Evolutionary conservation across 2,888 invertebrate species (phyloP), one percentile per base, ranked within the genome.

Genomic region (Limnephilus lunatus): DNA sequence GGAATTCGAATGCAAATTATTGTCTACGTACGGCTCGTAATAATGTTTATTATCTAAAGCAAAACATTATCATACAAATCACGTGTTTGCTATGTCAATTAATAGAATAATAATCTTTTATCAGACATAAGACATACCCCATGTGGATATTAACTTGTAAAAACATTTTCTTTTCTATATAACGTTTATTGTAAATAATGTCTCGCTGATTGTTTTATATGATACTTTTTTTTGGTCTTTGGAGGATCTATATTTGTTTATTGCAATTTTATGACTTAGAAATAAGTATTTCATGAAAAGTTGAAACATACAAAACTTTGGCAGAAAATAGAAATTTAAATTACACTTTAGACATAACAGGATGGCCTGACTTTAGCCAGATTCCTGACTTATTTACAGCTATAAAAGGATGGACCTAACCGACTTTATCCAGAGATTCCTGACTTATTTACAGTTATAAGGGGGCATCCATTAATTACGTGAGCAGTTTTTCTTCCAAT

Each of bases 1-100:
- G 88, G 53, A 88, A 88, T 88, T 88, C 15, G 32, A 30, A 88
- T 88, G 88, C 88, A 88, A 68, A 31, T 19, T 44, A 86, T 82
- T 68, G 68, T 68, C 68, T n/a, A 68, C 68, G 25, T 68, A 68
- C 68, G 68, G 68, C 9, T 68, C 68, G 68, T 68, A 9, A 68
- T 68, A n/a, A 68, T 68, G 9, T 68, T 68, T 68, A 68, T 68
- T 68, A 68, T 68, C 68, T n/a, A n/a, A 68, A 68, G 68, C 68
- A 68, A 68, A 68, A 68, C 68, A 68, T 68, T 68, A 25, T 68
- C 25, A 68, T 68, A 68, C 68, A n/a, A 9, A 68, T 68, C 68
- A 68, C 68, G 68, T 68, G 68, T 68, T 68, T 25, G 68, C 25
- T 68, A 68, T 68, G 68, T 68, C 68, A 68, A 68, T 68, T 68